Evolutionary conservation across 2,888 invertebrate genomes (phyloP), one percentile per base, ranked within the genome.

Genomic region (Drosophila sordidula): DNA sequence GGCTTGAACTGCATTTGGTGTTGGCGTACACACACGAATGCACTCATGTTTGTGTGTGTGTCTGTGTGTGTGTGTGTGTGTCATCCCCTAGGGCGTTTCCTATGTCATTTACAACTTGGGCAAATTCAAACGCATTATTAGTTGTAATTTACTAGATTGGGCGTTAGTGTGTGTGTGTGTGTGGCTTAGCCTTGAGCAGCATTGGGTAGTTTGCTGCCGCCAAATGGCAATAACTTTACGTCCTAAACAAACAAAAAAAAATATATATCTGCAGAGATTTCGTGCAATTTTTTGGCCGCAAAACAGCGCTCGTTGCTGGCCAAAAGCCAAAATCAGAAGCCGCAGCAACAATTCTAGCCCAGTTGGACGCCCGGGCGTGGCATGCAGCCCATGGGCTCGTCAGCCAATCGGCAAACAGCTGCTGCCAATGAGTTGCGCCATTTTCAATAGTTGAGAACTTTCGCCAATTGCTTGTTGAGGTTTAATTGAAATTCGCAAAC

Each of bases 91-190:
- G 41, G 55, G 51, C 51, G 38, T 63, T 63, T 45, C 26, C 36
- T 34, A 52, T 58, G 63, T 36, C 69, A 78, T 56, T 68, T 59
- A 45, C 36, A 50, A 54, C 50, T 58, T 67, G 51, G 39, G n/a
- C 34, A 55, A 59, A 66, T 79, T 47, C 44, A 64, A 67, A 67
- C 55, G 62, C 58, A 70, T 75, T 59, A 78, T 56, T 65, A 57
- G 56, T 51, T 69, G 51, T 55, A 70, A 70, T 78, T 75, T 58
- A 70, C 50, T 57, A 62, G 54, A 75, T 62, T 39, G 36, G 16
- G n/a, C 44, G 38, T 54, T 38, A 22, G 26, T 49, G 6, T 26
- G 11, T 9, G 8, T 47, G 6, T 11, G 14, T 26, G 11, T 54
- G 55, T 55, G 32, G 32, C 36, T 61, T 12, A 46, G 55, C 26